Evolutionary conservation across 2,113 vertebrate genomes (phyloP).

Genomic region (Gymnarchus niloticus): DNA sequence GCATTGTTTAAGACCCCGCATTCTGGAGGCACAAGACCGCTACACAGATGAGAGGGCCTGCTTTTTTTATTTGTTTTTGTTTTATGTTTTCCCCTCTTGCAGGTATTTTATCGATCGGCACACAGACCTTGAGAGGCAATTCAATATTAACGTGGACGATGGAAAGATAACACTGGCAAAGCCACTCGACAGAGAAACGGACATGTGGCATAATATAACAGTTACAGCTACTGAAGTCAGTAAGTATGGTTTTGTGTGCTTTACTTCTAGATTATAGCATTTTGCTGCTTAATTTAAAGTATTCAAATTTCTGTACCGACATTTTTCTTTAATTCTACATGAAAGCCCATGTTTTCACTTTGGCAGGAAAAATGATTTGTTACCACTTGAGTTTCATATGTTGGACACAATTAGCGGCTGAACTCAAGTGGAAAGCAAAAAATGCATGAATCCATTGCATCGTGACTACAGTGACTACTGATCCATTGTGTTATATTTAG

Average conservation of each 20-base stretch:
- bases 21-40: constrained; percentile 22
- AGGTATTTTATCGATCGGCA: constrained; percentile 98
- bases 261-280: not conserved
- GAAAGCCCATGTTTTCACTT: constrained; percentile 1
- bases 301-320: not conserved
- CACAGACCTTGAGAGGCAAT: constrained; percentile 95
- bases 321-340: not conserved
- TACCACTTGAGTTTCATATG: constrained; percentile 23
- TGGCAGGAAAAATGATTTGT: constrained; percentile 26
- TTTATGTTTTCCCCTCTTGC: constrained; percentile 46
- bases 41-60: not conserved
- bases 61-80: constrained; percentile 14
- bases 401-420: constrained; percentile 53
- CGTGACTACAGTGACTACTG: too few relatives aligned
- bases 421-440: constrained; percentile 44
- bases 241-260: constrained; percentile 64
- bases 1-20: constrained; percentile 11
- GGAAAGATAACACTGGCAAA: constrained; percentile 94
- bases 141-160: constrained; percentile 93
- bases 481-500: constrained; percentile 61
- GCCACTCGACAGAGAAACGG: constrained; percentile 85
- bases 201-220: constrained; percentile 95
- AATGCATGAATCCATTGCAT: constrained; percentile 50
- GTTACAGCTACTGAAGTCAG: constrained; percentile 93
- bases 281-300: too few relatives aligned